Conservation (phyloP, 2,797 vertebrate species). For the Sebastes goodei region DNA sequence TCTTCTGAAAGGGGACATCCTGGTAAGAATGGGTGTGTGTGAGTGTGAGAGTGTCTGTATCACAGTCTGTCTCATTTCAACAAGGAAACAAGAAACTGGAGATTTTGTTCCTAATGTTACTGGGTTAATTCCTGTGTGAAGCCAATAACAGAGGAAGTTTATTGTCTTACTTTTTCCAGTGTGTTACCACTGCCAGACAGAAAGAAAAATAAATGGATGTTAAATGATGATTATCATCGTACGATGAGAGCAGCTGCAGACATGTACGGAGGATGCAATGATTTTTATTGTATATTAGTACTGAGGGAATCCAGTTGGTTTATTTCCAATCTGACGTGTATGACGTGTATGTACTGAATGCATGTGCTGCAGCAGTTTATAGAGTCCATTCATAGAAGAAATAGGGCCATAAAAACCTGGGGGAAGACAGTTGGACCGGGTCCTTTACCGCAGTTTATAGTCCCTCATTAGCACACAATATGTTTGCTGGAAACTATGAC, state of each 20-base stretch:
- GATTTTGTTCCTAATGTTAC: background rate
- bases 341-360: conserved; percentile 1
- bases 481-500: conserved; percentile 67
- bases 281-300: conserved; percentile 18
- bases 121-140: background rate
- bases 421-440: conserved; percentile 50
- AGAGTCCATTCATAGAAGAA: conserved; percentile 54
- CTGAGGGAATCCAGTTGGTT: conserved; percentile 49
- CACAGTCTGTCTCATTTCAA: background rate
- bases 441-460: conserved; percentile 62
- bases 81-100: background rate
- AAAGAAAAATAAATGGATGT: background rate
- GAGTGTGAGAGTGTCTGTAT: background rate
- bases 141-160: background rate
- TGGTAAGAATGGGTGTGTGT: conserved; percentile 83
- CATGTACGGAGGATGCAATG: background rate
- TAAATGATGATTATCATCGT: background rate
- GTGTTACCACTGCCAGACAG: background rate
- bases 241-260: conserved; percentile 11
- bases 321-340: conserved; percentile 19
- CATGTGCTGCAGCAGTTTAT: conserved; percentile 51
- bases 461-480: conserved; percentile 68
- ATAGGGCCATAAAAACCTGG: conserved; percentile 55
- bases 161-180: conserved; percentile 3
- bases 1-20: conserved; percentile 94